Percentiles rank a stretch among this genome's conserved stretches.
These are phyloP conservation scores for Ariolimax columbianus DNA, from an alignment of 2,888 invertebrate species.

Conservation along the genomic window DNA sequence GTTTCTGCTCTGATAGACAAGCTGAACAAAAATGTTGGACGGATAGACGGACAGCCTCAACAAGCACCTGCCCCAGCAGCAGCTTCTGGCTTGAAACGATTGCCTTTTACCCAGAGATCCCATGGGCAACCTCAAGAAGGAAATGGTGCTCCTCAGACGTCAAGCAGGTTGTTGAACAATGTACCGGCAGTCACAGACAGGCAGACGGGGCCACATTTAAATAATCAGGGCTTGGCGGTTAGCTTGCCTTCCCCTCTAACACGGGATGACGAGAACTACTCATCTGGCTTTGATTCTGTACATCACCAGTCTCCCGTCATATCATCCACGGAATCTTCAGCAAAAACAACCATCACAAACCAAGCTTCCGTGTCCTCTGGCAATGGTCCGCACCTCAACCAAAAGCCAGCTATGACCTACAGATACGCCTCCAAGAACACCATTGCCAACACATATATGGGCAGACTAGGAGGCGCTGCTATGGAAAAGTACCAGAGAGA, in stretches of 20 bases:
- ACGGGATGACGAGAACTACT: not conserved
- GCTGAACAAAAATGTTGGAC: constrained; percentile 38
- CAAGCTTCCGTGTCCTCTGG: not conserved
- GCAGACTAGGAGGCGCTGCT: constrained; percentile 67
- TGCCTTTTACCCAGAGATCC: constrained; percentile 17
- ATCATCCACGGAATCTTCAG: not conserved
- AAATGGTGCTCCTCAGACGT: not conserved
- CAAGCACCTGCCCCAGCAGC: not conserved
- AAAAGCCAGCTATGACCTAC: constrained; percentile 55
- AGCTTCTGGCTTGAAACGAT: not conserved
- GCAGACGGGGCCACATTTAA: not conserved
- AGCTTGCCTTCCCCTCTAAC: not conserved
- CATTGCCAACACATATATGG: constrained; percentile 78
- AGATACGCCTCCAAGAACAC: constrained; percentile 57
- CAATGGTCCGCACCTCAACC: constrained; percentile 48
- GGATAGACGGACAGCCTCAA: not conserved
- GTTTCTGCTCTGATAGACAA: constrained; percentile 49
- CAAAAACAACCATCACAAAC: not conserved
- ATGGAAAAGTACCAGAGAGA: constrained; percentile 74
- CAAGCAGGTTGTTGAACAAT: not conserved
- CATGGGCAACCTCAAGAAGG: not conserved
- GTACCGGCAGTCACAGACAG: not conserved
- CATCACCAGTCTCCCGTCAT: not conserved
- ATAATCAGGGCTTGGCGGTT: not conserved
- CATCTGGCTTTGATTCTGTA: not conserved